Base-by-base conservation (phyloP, 2,888 invertebrate species). In the Malacosoma neustria region DNA sequence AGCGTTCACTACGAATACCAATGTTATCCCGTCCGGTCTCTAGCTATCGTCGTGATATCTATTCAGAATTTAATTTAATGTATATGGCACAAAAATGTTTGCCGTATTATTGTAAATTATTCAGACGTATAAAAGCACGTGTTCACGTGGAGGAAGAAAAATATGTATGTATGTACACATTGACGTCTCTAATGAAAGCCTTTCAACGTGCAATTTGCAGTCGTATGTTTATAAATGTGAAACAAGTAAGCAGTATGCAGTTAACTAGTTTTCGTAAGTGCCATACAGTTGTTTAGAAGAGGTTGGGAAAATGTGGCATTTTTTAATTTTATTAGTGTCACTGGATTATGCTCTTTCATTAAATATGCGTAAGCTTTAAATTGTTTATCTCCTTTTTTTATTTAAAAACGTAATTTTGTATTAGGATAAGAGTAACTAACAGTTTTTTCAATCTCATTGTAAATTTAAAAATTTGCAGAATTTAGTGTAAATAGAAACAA, bases 321-420 rank as follows among this genome's bases (percentile, higher is more conserved):
- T 50, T 30, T 36, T 51, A 36, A 43, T 63, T 36, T 43, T 55
- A 49, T 46, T 58, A 14, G 45, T 43, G 15, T 35, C 43, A 12
- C 48, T 63, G 43, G 49, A 47, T 45, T 46, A 45, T 49, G 61
- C 50, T 32, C 22, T 45, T 37, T 54, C 61, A 40, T 51, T 61
- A 55, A 57, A 41, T 39, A 54, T 72, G 42, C 70, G 73, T 74
- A 54, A 72, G 72, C 68, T 57, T 56, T 50, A 47, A 54, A 52
- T 55, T 14, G 11, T 34, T 34, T 9, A 22, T 22, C 9, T 22
- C 22, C 9, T 5, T 22, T 22, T 22, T 22, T 4, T 22, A 22
- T 2, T 22, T 22, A 22, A 22, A 7, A n/a, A n/a, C n/a, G n/a
- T n/a, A n/a, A n/a, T n/a, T n/a, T n/a, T n/a, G n/a, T n/a, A n/a